Evolutionary conservation across 2,888 invertebrate species (phyloP), one percentile per base, ranked within the genome.

Genomic region (Eupeodes latifasciatus): DNA sequence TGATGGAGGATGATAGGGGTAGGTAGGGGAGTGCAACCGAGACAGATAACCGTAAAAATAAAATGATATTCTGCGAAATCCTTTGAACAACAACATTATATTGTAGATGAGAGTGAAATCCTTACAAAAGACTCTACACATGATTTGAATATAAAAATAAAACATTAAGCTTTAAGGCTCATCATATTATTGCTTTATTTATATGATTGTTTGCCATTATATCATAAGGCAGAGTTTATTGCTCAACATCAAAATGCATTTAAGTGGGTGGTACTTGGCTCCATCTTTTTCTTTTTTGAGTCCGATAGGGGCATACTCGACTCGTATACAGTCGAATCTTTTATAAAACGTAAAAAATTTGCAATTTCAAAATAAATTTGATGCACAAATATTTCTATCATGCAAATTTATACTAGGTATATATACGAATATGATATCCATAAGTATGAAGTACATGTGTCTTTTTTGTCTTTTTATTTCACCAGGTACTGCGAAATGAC

Each of bases 401-500:
- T 79, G n/a, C 72, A 72, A 40, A 71, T 14, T 10, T 64, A 40
- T 44, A n/a, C 14, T 27, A 27, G 2, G 2, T 27, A 19, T 19
- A 19, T 19, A 19, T 19, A 3, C 27, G 27, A 27, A 3, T 27
- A 27, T 27, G 27, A 27, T 27, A 27, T 27, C 27, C 27, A 27
- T 27, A 27, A 27, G 2, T 27, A 27, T 27, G 27, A 27, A 27
- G 2, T 27, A 27, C 27, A 27, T 27, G 27, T 27, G 1, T 27
- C 27, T 49, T 83, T 51, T 66, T 47, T 71, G 55, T 47, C 62
- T 75, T 80, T 74, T 27, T 9, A 57, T 87, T 36, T 71, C 59
- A 61, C 27, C 75, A 95, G 95, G 95, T 96, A 92, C 95, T 96
- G 74, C 95, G 98, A 2, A 96, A 96, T 89, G 96, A 96, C 90